These are phyloP conservation scores for Eupsilia transversa DNA, from an alignment of 2,888 invertebrate species.

Conservation along the genomic window DNA sequence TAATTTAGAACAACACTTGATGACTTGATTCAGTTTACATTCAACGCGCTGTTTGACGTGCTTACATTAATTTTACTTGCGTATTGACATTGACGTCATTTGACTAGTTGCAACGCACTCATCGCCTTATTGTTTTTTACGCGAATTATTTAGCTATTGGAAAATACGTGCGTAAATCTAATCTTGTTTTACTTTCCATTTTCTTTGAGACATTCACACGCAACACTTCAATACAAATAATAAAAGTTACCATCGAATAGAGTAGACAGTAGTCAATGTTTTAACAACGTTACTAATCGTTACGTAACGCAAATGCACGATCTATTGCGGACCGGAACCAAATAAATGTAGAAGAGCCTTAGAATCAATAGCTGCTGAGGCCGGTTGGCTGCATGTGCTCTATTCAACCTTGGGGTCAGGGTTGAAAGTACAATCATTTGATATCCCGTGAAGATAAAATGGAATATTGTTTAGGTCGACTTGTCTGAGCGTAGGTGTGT, in stretches of 20 bases:
- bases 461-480: conserved; percentile 69
- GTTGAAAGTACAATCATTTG: conserved; percentile 76
- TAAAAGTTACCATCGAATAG: conserved; percentile 48
- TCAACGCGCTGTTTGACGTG: conserved; percentile 29
- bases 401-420: conserved; percentile 81
- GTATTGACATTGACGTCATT: conserved; percentile 57
- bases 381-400: conserved; percentile 73
- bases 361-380: conserved; percentile 74
- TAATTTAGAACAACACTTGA: conserved; percentile 32
- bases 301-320: conserved; percentile 62
- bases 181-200: conserved; percentile 61
- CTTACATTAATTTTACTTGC: conserved; percentile 46
- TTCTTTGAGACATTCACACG: conserved; percentile 59
- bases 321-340: conserved; percentile 76
- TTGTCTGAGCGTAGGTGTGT: conserved; percentile 41
- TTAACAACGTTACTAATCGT: conserved; percentile 56
- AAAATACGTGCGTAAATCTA: conserved; percentile 54
- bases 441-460: conserved; percentile 75
- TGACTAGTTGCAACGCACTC: conserved; percentile 37
- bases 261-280: conserved; percentile 54
- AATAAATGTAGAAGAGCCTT: conserved; percentile 77
- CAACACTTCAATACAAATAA: conserved; percentile 57
- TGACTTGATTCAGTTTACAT: conserved; percentile 32
- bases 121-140: conserved; percentile 43
- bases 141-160: conserved; percentile 51